A percentile compares a stretch with the other conserved stretches of the same genome.
phyloP scores from a whole-genome alignment of 2,888 invertebrate species.

The Nyleta sp. region DNA sequence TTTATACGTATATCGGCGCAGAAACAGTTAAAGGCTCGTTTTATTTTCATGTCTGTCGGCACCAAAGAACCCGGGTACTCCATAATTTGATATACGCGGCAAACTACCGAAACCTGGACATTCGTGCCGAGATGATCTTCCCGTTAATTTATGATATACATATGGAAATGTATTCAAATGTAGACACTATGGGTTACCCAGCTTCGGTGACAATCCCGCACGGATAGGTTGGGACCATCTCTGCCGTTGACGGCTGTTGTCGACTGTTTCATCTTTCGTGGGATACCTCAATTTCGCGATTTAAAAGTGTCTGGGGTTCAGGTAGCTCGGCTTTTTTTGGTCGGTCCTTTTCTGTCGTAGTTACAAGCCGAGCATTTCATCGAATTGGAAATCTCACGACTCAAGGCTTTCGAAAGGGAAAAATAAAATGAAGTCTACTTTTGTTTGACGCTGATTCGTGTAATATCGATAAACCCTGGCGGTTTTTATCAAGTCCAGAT shows the following conservation, averaged over 20 bases:
- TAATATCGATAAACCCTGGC: no score
- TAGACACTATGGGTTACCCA: constrained; percentile 19
- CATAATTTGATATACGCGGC: constrained; percentile 31
- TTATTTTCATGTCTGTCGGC: constrained; percentile 30
- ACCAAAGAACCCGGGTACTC: constrained; percentile 11
- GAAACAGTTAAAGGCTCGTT: constrained; percentile 19
- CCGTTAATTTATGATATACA: constrained; percentile 37
- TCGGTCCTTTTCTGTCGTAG: no score
- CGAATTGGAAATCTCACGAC: no score
- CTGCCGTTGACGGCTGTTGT: constrained; percentile 34
- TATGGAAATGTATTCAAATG: constrained; percentile 44
- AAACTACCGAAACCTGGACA: constrained; percentile 22
- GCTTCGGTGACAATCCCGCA: constrained; percentile 19
- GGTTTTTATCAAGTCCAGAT: no score
- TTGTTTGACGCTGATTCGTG: no score
- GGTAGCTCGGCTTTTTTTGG: neutral
- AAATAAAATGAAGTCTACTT: no score
- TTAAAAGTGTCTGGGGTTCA: constrained; percentile 18
- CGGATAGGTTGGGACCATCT: constrained; percentile 22
- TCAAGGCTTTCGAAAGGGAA: no score
- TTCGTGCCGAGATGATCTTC: constrained; percentile 8
- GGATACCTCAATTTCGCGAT: constrained; percentile 28
- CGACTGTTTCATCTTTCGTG: constrained; percentile 29
- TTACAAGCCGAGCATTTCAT: no score
- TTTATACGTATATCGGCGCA: neutral